Base-by-base conservation (phyloP, 2,888 invertebrate species). In the Synergus japonicus region DNA sequence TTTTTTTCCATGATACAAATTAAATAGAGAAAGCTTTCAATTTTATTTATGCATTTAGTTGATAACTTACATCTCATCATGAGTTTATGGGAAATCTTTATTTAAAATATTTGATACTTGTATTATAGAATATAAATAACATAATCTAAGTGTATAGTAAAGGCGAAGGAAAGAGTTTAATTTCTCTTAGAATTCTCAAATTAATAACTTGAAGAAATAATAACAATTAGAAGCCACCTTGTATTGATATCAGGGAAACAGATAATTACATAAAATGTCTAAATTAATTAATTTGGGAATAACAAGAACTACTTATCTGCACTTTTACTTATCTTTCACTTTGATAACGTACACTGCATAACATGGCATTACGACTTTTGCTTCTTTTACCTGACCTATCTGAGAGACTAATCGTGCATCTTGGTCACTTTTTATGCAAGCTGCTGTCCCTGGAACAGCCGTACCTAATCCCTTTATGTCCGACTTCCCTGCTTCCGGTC, bases 401-500 rank as follows among this genome's bases (percentile, higher is more conserved):
- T 77, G 64, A 44, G 44, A 77, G 44, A 77, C 64, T 65, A 77
- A 77, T 64, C 77, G 43, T 63, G 77, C 76, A 77, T 58, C 86
- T 86, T 88, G 85, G 86, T 86, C 87, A 89, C 88, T 91, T 91
- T 92, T 87, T 93, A 91, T 90, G 93, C 93, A 93, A 93, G 93
- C 93, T 92, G 93, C 94, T 93, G 93, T 93, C 91, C 87, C 90
- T 90, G 94, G 94, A 92, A 88, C 90, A 87, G 89, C 90, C 86
- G 88, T 91, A 89, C 94, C 94, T 86, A 95, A 95, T 93, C 95
- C 95, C 82, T 95, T 95, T 93, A 94, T 94, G 94, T 94, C 94
- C 90, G 94, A 94, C 93, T 83, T 83, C 77, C 83, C 84, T 22
- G 82, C 83, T 81, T 80, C 84, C 65, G 84, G 86, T 83, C 80